Evolutionary conservation across 2,113 vertebrate species (phyloP), one percentile per base, ranked within the genome.

Genomic region (Corythornis cristatus): DNA sequence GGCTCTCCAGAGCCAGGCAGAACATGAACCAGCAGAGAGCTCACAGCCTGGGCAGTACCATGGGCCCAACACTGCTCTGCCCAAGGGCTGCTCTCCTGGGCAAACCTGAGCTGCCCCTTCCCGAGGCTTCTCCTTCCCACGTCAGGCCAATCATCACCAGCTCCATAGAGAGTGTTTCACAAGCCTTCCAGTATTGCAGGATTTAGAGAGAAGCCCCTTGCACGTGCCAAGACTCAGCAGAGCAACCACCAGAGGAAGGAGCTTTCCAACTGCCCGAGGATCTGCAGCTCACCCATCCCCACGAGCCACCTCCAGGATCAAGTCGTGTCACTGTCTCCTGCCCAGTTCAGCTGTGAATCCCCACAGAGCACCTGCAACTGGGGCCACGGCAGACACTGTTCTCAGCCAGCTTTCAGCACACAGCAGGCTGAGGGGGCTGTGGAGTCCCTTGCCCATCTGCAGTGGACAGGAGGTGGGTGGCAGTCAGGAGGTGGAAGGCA

Each of bases 1-100:
- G 51, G 26, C n/a, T 67, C 74, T n/a, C 57, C 18, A 5, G 29
- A 81, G 40, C 4, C 70, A 62, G 31, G 57, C 31, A 67, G 40
- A 76, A 76, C 9, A 11, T 23, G 64, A 65, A 21, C 23, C 6
- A 71, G 21, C 0, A 0, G 21, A 83, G 25, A 78, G 15, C 64
- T 7, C 56, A 67, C 51, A 67, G 43, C 31, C 10, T 46, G 43
- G 53, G 45, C 35, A 31, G 29, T 8, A 9, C 12, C 20, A 7
- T 7, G 29, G 5, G 26, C 37, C 37, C 28, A 56, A n/a, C 0
- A 3, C 31, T n/a, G n/a, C 51, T 73, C 35, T 64, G 12, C 40
- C 37, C 37, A 37, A 13, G 64, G 8, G 23, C 26, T 35, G 53
- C 35, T 9, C 56, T 16, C 2, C 3, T 33, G 68, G 75, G 58